Conservation (phyloP, 2,113 vertebrate genomes). For the Cebus imitator region DNA sequence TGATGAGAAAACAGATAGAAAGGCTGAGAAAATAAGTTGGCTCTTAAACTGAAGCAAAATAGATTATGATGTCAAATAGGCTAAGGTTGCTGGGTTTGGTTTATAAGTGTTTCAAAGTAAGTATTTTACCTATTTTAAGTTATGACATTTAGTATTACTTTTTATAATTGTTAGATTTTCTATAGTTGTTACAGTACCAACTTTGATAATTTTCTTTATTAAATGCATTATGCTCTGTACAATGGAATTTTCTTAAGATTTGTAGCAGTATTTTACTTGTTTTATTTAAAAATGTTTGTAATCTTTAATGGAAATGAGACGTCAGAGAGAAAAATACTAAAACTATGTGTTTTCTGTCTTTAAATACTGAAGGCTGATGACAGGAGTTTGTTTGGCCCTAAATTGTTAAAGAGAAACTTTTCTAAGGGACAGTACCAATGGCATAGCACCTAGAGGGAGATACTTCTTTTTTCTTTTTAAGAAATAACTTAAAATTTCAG, state of each 20-base stretch:
- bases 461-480: too few relatives aligned
- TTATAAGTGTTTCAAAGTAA: conserved; percentile 27
- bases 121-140: not conserved
- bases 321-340: conserved; percentile 23
- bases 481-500: not conserved
- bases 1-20: not conserved
- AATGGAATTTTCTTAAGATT: not conserved
- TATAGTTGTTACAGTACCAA: not conserved
- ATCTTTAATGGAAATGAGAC: conserved; percentile 13
- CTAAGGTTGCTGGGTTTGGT: not conserved
- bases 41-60: not conserved
- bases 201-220: conserved; percentile 17
- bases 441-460: not conserved
- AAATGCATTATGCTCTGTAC: not conserved
- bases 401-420: not conserved
- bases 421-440: not conserved
- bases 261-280: conserved; percentile 10
- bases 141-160: not conserved
- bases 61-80: not conserved
- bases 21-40: conserved; percentile 5
- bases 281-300: conserved; percentile 30
- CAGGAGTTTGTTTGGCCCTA: not conserved
- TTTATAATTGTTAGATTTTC: conserved; percentile 15
- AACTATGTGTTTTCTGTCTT: not conserved
- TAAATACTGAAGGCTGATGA: not conserved